Base-by-base conservation (phyloP, 2,888 invertebrate species). In the Cheilosia grossa region DNA sequence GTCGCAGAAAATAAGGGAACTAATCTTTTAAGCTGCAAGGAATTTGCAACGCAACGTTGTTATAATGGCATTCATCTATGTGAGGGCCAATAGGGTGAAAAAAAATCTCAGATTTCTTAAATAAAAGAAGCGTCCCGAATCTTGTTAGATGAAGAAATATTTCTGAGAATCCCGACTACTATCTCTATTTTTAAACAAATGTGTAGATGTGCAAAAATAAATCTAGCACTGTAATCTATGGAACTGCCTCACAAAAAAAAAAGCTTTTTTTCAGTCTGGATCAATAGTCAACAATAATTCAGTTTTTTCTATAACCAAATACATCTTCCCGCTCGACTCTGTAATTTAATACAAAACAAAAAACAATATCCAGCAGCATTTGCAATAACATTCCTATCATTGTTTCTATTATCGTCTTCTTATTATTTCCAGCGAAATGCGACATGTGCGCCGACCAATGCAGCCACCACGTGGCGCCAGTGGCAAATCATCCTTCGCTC, bases 361-460 rank as follows among this genome's bases (percentile, higher is more conserved):
- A 17, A 51, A 3, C 51, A 37, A 13, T 24, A 19, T 13, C 19
- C 15, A 59, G 24, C 21, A 51, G 59, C 4, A 63, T n/a, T 33
- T 27, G 5, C 10, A 6, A 4, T 30, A n/a, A 6, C 13, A 17
- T 24, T 13, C 30, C 21, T 21, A 19, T 5, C 44, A 40, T 37
- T 17, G 19, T 51, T 74, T 6, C 21, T 13, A 19, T 15, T 47
- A 64, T 66, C 19, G 15, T 61, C 27, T 44, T 53, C 59, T 42
- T 69, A 69, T 75, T 51, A 13, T 75, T 88, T 88, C 69, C 88
- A 92, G 92, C 53, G 96, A 96, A 90, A 93, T 95, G 89, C 93
- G 95, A 67, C 95, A 95, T 88, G 94, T 94, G 10, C 93, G 95
- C 56, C 92, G 95, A 86, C 94, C 94, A 77, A 93, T 93, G 87